Base-by-base conservation (phyloP, 2,888 invertebrate species). In the Lithophane ornitopus region DNA sequence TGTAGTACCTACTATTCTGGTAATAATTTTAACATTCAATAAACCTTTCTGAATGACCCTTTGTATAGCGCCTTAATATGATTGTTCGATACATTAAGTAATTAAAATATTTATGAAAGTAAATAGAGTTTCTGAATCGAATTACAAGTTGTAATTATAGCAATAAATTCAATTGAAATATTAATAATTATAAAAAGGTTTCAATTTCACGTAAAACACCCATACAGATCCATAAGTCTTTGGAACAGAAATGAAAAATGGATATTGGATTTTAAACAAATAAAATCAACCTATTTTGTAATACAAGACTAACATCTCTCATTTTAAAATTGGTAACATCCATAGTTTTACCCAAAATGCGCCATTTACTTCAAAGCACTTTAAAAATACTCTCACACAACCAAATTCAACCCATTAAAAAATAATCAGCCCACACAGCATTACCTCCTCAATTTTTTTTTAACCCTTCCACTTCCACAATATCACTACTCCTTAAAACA, bases 401-500 rank as follows among this genome's bases (percentile, higher is more conserved):
- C 19, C 28, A 28, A 52, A 52, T 44, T 34, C 16, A 22, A n/a
- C 26, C 14, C 14, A n/a, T 58, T n/a, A 39, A 41, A 39, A 46
- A 22, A 39, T 2, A 16, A 52, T n/a, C 58, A 59, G 8, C 0
- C 41, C 34, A 4, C 0, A 68, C 19, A 59, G 74, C 22, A 77
- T 72, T 28, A 69, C 61, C 26, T 22, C 12, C 28, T 34, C 19
- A 73, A 56, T 58, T n/a, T n/a, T n/a, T n/a, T n/a, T 3, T 14
- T 22, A 78, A 76, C 79, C 68, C 58, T 26, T 34, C 28, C 39
- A 66, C 66, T 61, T 78, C 70, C 52, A 1, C 34, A 71, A 14
- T 80, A 84, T 75, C 80, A 82, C 41, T 78, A 76, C 62, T 69
- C 61, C 65, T 78, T 83, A 76, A 28, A 74, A 80, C 69, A 74